Evolutionary conservation across 2,113 vertebrate genomes (phyloP), one percentile per base, ranked within the genome.

Genomic region (Paradoxurus hermaphroditus): DNA sequence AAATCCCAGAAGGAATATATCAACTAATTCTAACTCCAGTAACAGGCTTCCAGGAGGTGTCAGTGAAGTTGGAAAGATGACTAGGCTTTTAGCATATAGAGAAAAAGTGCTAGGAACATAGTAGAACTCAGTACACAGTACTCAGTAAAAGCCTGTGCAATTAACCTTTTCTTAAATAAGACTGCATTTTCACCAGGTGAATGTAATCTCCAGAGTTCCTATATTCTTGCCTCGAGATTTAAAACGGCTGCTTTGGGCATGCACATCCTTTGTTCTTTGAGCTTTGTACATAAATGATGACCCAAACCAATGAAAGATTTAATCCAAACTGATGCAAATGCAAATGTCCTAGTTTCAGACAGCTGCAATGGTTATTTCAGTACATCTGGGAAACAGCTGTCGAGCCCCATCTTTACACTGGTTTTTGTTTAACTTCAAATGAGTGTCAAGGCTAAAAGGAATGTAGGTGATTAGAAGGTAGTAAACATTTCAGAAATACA

Each of bases 361-460:
- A 97, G 93, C 93, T 94, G 91, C 56, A 44, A 1, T 65, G 8
- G 79, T 96, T 96, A 93, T 91, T 97, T 97, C 81, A 44, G 44
- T 90, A 75, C 91, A 96, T 95, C 86, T 97, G 95, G 86, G 96
- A 92, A 95, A 94, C 78, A 96, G 84, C 90, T 97, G 84, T 94
- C 14, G 0, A 63, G 63, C 3, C n/a, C 90, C 90, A 72, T 95
- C 53, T 89, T 75, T 39, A n/a, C 19, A 29, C 39, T 77, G 25
- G 63, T 75, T 97, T 94, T 96, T 97, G 91, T 92, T 93, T 93
- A 87, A 91, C 83, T 96, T 93, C 79, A 82, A 94, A 85, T 83
- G 44, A 77, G n/a, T 95, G 86, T 91, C 86, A 93, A 72, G 65
- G 87, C 84, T 68, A 46, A 95, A 97, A 93, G 91, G 72, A 90